phyloP scores from a whole-genome alignment of 1,140 invertebrate genomes.

The Zaprionus ornatus region DNA sequence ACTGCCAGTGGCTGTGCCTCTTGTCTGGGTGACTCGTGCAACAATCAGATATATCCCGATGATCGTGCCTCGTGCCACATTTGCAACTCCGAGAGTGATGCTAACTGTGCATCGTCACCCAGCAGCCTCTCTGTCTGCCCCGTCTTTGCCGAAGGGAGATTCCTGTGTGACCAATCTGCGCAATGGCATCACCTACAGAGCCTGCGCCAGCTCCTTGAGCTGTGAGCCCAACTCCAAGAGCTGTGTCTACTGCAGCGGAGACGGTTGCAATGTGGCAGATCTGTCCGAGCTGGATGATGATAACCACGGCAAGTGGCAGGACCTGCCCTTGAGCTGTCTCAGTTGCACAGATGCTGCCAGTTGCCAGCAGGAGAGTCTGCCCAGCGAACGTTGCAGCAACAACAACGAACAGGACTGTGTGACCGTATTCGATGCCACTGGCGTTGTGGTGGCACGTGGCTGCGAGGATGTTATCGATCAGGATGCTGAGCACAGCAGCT shows the following conservation, averaged over 20 bases:
- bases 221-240: conserved; percentile 61
- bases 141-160: conserved; percentile 48
- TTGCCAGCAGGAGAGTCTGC: conserved; percentile 23
- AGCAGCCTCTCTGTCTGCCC: conserved; percentile 62
- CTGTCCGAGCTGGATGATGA: conserved; percentile 53
- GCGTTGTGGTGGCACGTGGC: conserved; percentile 57
- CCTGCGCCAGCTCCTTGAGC: conserved; percentile 57
- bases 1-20: conserved; percentile 52
- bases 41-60: conserved; percentile 55
- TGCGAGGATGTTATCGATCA: conserved; percentile 61
- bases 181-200: conserved; percentile 62
- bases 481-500: conserved; percentile 12
- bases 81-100: conserved; percentile 61
- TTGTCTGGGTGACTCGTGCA: conserved; percentile 63
- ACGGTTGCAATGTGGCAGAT: conserved; percentile 70
- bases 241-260: conserved; percentile 59
- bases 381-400: conserved; percentile 29
- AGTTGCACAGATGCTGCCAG: conserved; percentile 42
- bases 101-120: conserved; percentile 50
- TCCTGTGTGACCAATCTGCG: conserved; percentile 65
- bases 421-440: conserved; percentile 58
- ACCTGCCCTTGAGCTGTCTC: conserved; percentile 66
- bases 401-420: conserved; percentile 81
- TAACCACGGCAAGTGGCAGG: conserved; percentile 77
- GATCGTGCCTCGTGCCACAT: conserved; percentile 67